Base-by-base conservation (phyloP, 2,113 vertebrate genomes). In the Apaloderma vittatum region DNA sequence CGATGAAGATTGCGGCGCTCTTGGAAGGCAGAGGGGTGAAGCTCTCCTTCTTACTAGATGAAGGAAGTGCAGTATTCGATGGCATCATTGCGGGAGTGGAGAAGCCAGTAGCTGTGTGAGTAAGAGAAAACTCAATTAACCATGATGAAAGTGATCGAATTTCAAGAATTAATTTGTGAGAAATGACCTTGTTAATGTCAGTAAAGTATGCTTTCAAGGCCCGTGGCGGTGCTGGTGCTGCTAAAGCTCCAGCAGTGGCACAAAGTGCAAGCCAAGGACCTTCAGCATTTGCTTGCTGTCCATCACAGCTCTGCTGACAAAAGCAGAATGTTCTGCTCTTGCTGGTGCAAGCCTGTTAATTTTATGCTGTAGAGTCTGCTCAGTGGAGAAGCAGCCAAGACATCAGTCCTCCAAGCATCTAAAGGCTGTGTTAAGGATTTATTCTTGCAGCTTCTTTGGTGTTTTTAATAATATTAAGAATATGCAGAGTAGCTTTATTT, bases 31-130 rank as follows among this genome's bases (percentile, higher is more conserved):
- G 98, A 49, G 98, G 98, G 4, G 93, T 99, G 55, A 97, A 97
- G 45, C 97, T 99, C 43, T 97, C 96, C 48, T 99, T 99, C 92
- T 65, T 99, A 51, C 96, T 99, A 67, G 99, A 99, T 0, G 99
- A 99, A 93, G 98, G 99, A 4, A 96, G 98, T 9, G 97, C 97
- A 1, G 87, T 99, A 37, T 2, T 97, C 3, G 98, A 99, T 11
- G 98, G 98, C 27, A 67, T 99, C 83, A 59, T 99, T 57, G 75
- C 92, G 4, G 98, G 85, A 24, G 62, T 99, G 65, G 43, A 98
- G 21, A 99, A 98, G 65, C 99, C 99, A 19, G 98, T 99, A 77
- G 99, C 99, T 37, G 40, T 99, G 99, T 99, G 94, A 86, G 99
- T 99, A 90, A 82, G 68, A 59, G 61, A 65, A 22, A 36, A 59